Base-by-base conservation (phyloP, 2,888 invertebrate species). In the Stegophylla sp. region DNA sequence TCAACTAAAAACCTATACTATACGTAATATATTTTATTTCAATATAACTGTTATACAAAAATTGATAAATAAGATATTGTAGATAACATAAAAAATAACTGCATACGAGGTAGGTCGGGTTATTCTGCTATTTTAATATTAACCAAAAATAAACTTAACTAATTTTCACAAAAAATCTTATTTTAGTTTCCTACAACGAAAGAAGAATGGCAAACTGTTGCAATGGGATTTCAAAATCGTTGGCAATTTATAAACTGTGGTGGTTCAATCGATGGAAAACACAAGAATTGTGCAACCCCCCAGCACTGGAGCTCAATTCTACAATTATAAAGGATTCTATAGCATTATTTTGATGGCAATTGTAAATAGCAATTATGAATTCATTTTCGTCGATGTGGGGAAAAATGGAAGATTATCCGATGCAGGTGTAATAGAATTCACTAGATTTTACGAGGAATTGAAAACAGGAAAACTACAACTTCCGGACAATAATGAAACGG, bases 321-420 rank as follows among this genome's bases (percentile, higher is more conserved):
- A 82, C 74, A 84, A 84, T 82, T 84, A 84, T 63, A 84, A 84
- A 74, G 82, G 77, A 23, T 82, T 67, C 71, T 83, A 72, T 64
- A 83, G 83, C 63, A 82, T 84, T 23, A 82, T 83, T 23, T 56
- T 84, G 34, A 81, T 83, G 82, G 84, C 84, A 17, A 15, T 81
- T 15, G 82, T 81, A 53, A 82, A 83, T 23, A 72, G 79, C 34
- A 69, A 82, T 61, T 82, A 82, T 34, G 72, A 82, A 61, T 83
- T 83, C 28, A 79, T 82, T 53, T 83, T 66, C 56, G 79, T 82
- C 1, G 69, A 82, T 63, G 82, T 82, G 15, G 83, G 82, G n/a
- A 72, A 81, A 74, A 81, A 71, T 64, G 82, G 82, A 5, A 82
- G 77, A 76, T 20, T 79, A 15, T 79, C 76, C 17, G 82, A 82